Percentiles rank a stretch among this genome's conserved stretches.
These are phyloP conservation scores for Bedellia somnulentella DNA, from an alignment of 2,888 invertebrate species.

Conservation along the genomic window DNA sequence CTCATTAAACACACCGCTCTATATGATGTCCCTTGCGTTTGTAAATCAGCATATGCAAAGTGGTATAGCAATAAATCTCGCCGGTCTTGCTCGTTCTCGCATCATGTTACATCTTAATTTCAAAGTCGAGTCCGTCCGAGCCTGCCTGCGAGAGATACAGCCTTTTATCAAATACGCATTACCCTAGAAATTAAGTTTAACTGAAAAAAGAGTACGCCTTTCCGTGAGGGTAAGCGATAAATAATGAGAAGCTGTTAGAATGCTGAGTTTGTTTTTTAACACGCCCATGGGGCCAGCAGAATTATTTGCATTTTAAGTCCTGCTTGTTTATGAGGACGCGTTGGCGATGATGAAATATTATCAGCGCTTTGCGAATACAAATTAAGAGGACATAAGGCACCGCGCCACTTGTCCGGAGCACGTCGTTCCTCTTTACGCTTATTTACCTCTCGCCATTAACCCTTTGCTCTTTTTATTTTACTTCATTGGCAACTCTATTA, in stretches of 20 bases:
- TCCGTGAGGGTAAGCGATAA: conserved; percentile 47
- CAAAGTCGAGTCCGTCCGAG: conserved; percentile 55
- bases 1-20: conserved; percentile 17
- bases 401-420: background rate
- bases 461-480: conserved; percentile 22
- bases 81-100: conserved; percentile 63
- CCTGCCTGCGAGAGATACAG: conserved; percentile 54
- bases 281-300: conserved; percentile 44
- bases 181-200: conserved; percentile 54
- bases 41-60: conserved; percentile 65
- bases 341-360: conserved; percentile 26
- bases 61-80: conserved; percentile 63
- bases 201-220: conserved; percentile 30
- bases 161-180: conserved; percentile 60
- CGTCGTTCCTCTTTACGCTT: background rate
- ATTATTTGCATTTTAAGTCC: conserved; percentile 51
- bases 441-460: conserved; percentile 6
- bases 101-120: conserved; percentile 65
- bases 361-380: background rate
- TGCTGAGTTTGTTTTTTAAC: conserved; percentile 46
- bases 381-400: background rate
- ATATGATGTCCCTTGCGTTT: conserved; percentile 35
- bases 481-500: conserved; percentile 56
- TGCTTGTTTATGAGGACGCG: conserved; percentile 32
- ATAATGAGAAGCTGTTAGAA: conserved; percentile 52